Conservation (phyloP, 2,888 invertebrate genomes). For the Argynnis bischoffii region DNA sequence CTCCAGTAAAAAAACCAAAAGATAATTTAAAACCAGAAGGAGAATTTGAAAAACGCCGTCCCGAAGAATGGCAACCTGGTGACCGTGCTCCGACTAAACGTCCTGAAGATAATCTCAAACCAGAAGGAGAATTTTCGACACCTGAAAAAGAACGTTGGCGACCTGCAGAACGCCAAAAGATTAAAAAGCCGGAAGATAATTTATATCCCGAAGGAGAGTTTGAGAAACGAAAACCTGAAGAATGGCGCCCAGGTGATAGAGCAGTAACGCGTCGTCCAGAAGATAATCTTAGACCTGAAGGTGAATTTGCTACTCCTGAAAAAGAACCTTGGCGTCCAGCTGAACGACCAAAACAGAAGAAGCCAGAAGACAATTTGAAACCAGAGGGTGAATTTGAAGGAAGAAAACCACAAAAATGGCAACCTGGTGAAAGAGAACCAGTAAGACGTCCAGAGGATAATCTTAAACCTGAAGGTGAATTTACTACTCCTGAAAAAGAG, state of each 20-base stretch:
- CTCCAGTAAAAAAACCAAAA: conserved; percentile 72
- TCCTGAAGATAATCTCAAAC: conserved; percentile 59
- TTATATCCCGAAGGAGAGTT: conserved; percentile 80
- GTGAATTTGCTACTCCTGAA: conserved; percentile 67
- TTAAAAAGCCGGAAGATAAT: conserved; percentile 81
- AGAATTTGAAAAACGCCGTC: conserved; percentile 68
- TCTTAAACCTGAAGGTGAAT: conserved; percentile 76
- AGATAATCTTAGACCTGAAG: conserved; percentile 77
- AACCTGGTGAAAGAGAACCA: conserved; percentile 68
- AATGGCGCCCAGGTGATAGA: conserved; percentile 76
- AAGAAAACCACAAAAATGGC: conserved; percentile 64
- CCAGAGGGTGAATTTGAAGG: conserved; percentile 80
- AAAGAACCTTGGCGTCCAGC: conserved; percentile 68
- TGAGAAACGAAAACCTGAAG: conserved; percentile 56
- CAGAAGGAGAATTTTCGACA: conserved; percentile 73
- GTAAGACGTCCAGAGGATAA: conserved; percentile 73
- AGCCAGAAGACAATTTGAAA: conserved; percentile 67
- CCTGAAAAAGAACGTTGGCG: conserved; percentile 60
- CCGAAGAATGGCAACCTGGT: conserved; percentile 62
- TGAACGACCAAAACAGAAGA: conserved; percentile 62
- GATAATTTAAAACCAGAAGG: conserved; percentile 79
- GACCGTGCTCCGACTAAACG: conserved; percentile 58
- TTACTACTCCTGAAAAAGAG: conserved; percentile 60
- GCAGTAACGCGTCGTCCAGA: conserved; percentile 60
- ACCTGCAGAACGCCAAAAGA: conserved; percentile 71